Percentiles rank a stretch among this genome's conserved stretches.
Conservation (phyloP, 2,113 vertebrate genomes). For the Nyctibius bracteatus region DNA sequence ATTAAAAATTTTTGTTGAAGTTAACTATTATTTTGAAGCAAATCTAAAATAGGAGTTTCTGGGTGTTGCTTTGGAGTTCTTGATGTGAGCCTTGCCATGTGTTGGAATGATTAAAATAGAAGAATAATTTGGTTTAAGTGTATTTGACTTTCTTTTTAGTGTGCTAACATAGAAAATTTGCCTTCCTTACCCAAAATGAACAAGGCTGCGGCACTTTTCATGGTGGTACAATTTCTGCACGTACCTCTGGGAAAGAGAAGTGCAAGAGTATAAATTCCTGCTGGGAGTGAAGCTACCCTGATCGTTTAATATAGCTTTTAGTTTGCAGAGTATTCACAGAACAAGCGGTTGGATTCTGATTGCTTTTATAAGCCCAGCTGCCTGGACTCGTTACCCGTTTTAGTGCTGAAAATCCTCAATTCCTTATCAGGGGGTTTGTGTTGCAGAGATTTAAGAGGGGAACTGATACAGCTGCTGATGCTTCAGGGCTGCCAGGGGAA, state of each 20-base stretch:
- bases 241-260: background rate
- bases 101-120: background rate
- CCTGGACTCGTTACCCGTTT: background rate
- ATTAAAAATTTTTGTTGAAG: background rate
- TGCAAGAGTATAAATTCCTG: background rate
- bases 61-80: background rate
- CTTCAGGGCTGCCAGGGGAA: background rate
- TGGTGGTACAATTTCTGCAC: background rate
- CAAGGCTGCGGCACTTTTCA: too few relatives aligned
- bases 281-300: background rate
- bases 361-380: background rate
- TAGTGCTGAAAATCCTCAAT: background rate
- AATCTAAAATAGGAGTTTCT: background rate
- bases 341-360: background rate
- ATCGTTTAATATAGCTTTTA: background rate
- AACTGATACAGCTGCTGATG: background rate
- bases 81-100: background rate
- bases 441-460: background rate
- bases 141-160: background rate
- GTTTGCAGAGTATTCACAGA: background rate
- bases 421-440: background rate
- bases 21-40: background rate
- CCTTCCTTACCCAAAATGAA: background rate
- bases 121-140: background rate
- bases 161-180: background rate